Base-by-base conservation (phyloP, 2,797 vertebrate species). In the Agapornis canus region DNA sequence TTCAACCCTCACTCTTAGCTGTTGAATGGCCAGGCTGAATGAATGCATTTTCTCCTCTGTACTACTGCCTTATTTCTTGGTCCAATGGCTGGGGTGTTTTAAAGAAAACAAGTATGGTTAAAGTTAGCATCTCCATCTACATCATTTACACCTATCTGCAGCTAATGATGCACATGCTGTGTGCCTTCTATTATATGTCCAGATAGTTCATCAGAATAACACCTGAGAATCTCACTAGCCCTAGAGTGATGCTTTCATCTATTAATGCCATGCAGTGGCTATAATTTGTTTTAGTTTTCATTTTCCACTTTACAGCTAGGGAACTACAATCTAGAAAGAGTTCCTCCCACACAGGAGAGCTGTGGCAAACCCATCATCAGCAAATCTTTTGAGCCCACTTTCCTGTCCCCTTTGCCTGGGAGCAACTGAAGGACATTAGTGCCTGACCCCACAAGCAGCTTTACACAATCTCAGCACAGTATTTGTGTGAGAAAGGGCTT, bases 381-480 rank as follows among this genome's bases (percentile, higher is more conserved):
- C 25, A 61, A 49, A 11, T 5, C 27, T 42, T 56, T 1, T 49
- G 45, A 64, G 27, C 26, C 23, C n/a, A 3, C 6, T 23, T 32
- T 13, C 32, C 52, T 22, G 8, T 14, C 10, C 32, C 32, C 18
- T 57, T 47, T 25, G 5, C 21, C n/a, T 27, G 32, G 29, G 42
- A n/a, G 6, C 12, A 51, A 17, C 37, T 4, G 25, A 42, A 42
- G 39, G 22, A 32, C 0, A 0, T 27, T 48, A 0, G 0, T 57
- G 17, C 39, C 60, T 54, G 69, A 32, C 8, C 29, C 21, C 56
- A 7, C n/a, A 12, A 7, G 8, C 13, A 51, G 42, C n/a, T 61
- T 12, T 57, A 51, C 32, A 45, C 0, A 2, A 57, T 15, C 1
- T 1, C 20, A 31, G 16, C 10, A 21, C 27, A 22, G 20, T 23